These are phyloP conservation scores for Adrianichthys oophorus DNA, from an alignment of 2,797 vertebrate genomes.

Conservation along the genomic window DNA sequence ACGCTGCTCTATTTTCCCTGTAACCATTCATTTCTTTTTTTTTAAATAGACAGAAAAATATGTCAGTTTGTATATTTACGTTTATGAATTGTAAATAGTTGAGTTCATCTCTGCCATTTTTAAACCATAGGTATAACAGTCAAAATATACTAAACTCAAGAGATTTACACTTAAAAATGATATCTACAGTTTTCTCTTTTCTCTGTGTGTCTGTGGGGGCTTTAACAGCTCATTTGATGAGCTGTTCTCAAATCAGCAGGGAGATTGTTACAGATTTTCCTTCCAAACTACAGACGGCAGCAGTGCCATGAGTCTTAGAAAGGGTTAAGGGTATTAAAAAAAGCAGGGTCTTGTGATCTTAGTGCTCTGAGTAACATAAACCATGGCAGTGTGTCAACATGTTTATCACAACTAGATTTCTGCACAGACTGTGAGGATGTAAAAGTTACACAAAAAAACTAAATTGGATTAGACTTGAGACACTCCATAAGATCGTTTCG, in stretches of 20 bases:
- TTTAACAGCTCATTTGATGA: constrained; percentile 15
- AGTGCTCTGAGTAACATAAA: constrained; percentile 3
- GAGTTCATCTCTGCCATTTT: no score
- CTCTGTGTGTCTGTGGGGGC: not conserved
- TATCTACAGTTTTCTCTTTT: not conserved
- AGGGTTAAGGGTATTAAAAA: constrained; percentile 14
- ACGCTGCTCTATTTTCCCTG: no score
- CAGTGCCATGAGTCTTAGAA: constrained; percentile 16
- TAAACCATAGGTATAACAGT: no score
- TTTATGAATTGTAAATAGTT: no score
- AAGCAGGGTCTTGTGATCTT: constrained; percentile 14
- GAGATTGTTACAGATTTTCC: constrained; percentile 14
- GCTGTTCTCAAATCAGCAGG: constrained; percentile 15
- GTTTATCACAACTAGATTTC: constrained; percentile 8
- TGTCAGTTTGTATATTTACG: no score
- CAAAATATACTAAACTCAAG: no score
- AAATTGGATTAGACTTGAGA: constrained; percentile 1
- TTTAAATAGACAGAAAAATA: no score
- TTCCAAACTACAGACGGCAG: constrained; percentile 26
- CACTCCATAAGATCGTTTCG: not conserved
- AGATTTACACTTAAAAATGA: no score
- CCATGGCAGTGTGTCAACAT: constrained; percentile 16
- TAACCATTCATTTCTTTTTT: no score
- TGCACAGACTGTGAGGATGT: constrained; percentile 19
- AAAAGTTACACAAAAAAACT: constrained; percentile 4